Conservation (phyloP, 2,888 invertebrate species). For the Scelioninae gen. 2 region DNA sequence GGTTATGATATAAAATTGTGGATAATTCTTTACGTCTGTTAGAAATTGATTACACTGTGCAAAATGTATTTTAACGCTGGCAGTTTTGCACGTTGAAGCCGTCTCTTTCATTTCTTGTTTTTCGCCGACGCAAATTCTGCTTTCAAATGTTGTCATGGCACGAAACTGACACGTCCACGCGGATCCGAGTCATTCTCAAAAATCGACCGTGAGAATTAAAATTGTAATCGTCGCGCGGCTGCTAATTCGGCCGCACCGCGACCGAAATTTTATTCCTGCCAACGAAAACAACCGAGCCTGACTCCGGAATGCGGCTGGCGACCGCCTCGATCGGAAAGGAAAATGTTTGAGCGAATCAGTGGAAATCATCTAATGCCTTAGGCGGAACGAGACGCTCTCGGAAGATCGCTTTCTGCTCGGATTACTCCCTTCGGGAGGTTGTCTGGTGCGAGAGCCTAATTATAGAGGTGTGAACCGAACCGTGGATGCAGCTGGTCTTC, state of each 20-base stretch:
- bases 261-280: conserved; percentile 2
- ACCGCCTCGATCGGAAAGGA: conserved; percentile 27
- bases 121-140: no score
- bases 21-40: no score
- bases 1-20: no score
- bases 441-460: conserved; percentile 61
- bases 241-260: conserved; percentile 5
- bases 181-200: neutral
- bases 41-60: no score
- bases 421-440: conserved; percentile 61
- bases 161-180: no score
- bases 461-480: conserved; percentile 61
- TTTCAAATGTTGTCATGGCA: no score
- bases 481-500: conserved; percentile 58
- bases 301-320: neutral
- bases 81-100: no score
- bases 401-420: conserved; percentile 57
- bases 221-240: conserved; percentile 1
- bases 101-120: no score
- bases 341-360: conserved; percentile 50
- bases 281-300: neutral
- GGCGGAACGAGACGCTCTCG: conserved; percentile 52
- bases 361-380: conserved; percentile 54
- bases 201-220: neutral
- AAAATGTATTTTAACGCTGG: no score